phyloP scores from a whole-genome alignment of 2,113 vertebrate genomes.

The Spheniscus mendiculus region DNA sequence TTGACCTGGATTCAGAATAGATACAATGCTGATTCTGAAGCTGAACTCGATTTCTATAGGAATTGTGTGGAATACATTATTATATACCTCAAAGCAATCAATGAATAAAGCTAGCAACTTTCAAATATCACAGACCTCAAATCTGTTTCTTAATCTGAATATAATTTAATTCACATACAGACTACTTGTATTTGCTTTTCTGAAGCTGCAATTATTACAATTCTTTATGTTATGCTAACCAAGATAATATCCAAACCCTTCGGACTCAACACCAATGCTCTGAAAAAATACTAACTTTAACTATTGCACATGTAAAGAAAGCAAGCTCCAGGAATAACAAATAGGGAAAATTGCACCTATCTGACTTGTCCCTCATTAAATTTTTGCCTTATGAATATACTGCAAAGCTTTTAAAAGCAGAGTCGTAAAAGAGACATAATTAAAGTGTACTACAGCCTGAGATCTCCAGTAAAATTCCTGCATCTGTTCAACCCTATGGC shows the following conservation, averaged over 20 bases:
- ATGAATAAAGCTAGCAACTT: neutral
- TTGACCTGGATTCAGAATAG: neutral
- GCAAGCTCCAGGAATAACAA: neutral
- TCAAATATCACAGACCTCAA: neutral
- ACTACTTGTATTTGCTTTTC: neutral
- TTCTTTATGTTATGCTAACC: neutral
- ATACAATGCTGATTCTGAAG: neutral
- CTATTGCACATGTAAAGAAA: neutral
- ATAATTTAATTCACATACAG: neutral
- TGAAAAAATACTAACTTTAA: neutral
- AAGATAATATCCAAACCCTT: neutral
- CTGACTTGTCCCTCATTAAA: neutral
- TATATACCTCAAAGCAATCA: neutral
- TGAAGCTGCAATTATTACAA: neutral
- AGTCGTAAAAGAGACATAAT: neutral
- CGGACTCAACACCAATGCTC: neutral
- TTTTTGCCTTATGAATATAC: neutral
- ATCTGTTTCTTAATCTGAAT: neutral
- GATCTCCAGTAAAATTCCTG: neutral
- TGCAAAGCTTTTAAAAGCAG: neutral
- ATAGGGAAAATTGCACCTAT: neutral
- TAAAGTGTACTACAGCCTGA: neutral
- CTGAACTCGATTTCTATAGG: neutral
- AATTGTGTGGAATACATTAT: neutral
- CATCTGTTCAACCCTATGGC: neutral